Conservation (phyloP, 2,113 vertebrate genomes). For the Poecilia latipinna region DNA sequence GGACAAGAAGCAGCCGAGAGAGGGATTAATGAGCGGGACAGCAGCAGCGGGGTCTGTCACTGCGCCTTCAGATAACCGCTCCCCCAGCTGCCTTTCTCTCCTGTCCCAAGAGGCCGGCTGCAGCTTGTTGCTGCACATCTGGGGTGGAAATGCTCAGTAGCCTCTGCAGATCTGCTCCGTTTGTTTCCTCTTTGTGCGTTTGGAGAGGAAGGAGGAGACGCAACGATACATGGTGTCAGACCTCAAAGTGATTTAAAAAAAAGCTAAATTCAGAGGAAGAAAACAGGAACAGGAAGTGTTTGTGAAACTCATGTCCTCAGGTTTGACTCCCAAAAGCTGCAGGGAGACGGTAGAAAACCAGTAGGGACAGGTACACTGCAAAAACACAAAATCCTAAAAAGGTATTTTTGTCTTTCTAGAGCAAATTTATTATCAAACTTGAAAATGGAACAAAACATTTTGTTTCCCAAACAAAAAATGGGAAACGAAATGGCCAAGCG, state of each 20-base stretch:
- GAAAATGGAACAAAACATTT: no score
- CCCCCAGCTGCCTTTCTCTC: constrained; percentile 51
- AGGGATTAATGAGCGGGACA: constrained; percentile 56
- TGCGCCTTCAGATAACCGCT: constrained; percentile 52
- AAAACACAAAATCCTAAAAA: no score
- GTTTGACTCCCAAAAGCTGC: constrained; percentile 5
- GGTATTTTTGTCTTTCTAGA: no score
- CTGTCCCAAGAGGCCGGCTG: constrained; percentile 44
- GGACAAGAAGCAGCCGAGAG: constrained; percentile 22
- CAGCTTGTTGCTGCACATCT: constrained; percentile 30
- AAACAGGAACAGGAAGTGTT: constrained; percentile 1
- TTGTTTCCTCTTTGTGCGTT: neutral
- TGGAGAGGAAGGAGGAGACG: constrained; percentile 2
- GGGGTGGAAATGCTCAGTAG: constrained; percentile 22
- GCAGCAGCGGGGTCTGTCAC: constrained; percentile 57
- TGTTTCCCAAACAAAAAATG: no score
- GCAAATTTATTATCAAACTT: no score
- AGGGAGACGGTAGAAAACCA: neutral
- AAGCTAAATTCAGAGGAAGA: neutral
- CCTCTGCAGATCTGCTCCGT: neutral
- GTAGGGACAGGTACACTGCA: neutral
- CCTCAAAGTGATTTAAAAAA: neutral
- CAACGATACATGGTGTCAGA: neutral
- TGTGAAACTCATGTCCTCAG: neutral
- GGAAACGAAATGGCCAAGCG: no score